Conservation (phyloP, 2,888 invertebrate species). For the Caenorhabditis sp. region DNA sequence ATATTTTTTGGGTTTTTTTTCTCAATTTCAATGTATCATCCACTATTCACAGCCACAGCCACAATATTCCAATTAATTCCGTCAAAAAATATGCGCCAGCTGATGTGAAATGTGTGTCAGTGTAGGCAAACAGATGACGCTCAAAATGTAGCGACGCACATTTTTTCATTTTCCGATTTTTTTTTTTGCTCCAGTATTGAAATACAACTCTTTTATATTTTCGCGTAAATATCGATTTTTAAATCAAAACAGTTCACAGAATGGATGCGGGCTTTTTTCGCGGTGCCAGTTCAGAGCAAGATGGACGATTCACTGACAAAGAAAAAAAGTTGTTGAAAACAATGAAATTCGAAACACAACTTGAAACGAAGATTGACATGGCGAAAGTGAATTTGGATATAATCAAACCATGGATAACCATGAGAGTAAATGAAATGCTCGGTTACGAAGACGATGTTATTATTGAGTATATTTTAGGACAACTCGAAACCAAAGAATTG, state of each 20-base stretch:
- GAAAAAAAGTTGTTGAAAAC: constrained; percentile 98
- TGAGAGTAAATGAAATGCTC: constrained; percentile 91
- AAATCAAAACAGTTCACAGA: too few species aligned
- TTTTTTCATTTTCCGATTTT: background rate
- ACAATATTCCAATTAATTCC: too few species aligned
- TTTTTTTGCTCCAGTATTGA: background rate
- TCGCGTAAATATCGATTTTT: too few species aligned
- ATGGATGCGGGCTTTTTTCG: constrained; percentile 68
- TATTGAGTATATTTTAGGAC: constrained; percentile 97
- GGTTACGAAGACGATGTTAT: constrained; percentile 99
- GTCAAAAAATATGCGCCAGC: background rate
- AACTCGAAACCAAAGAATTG: constrained; percentile 83
- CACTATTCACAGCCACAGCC: too few species aligned
- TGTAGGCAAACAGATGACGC: background rate
- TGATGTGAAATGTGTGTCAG: background rate
- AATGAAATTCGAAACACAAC: constrained; percentile 95
- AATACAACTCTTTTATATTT: too few species aligned
- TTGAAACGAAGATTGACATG: constrained; percentile 97
- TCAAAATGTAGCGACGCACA: background rate
- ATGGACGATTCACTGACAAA: constrained; percentile 98
- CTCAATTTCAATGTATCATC: too few species aligned
- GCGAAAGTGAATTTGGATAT: constrained; percentile 96
- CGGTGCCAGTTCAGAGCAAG: constrained; percentile 97
- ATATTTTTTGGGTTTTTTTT: too few species aligned
- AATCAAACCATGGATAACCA: constrained; percentile 97